Base-by-base conservation (phyloP, 1,140 invertebrate genomes). In the Pygmarrhopalites habei region DNA sequence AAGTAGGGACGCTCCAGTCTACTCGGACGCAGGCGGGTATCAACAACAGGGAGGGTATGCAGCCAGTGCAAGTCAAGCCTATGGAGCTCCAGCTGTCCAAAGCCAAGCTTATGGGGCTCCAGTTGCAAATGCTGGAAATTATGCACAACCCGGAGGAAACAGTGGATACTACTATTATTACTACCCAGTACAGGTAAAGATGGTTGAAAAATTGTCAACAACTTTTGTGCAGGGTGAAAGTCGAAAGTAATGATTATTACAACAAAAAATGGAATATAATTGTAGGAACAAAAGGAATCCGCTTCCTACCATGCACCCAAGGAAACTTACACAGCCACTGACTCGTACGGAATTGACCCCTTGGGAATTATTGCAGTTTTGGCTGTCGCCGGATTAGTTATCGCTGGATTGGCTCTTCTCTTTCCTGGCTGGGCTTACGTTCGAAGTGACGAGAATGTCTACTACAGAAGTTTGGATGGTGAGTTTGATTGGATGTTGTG, bases 341-440 rank as follows among this genome's bases (percentile, higher is more conserved):
- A 72, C 55, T 70, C 70, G 15, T 72, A 68, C 51, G 70, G 70
- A 62, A 70, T 72, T 56, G 70, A 72, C 51, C 70, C 70, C 35
- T 66, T 69, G 52, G 70, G 70, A 47, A 70, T 72, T 61, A 70
- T 72, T 39, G 68, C 70, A 29, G 68, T 72, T 17, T 44, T 72
- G 1, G 70, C 70, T 17, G 61, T 72, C 15, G 68, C 65, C 28
- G 70, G 70, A 28, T 57, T 72, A 30, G 65, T 72, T n/a, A 72
- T 72, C 59, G 70, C 68, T 51, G 70, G 70, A 35, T 49, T 70
- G 19, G 68, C 68, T 49, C 65, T 72, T 41, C 60, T 72, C 19
- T 70, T 72, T 57, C 70, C 70, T 19, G 70, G 70, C 30, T 72
- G 70, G 70, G 68, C 70, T 39, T 72, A 69, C 57, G 70, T 70